Evolutionary conservation across 2,797 vertebrate species (phyloP), one percentile per base, ranked within the genome.

Genomic region (Balearica regulorum): DNA sequence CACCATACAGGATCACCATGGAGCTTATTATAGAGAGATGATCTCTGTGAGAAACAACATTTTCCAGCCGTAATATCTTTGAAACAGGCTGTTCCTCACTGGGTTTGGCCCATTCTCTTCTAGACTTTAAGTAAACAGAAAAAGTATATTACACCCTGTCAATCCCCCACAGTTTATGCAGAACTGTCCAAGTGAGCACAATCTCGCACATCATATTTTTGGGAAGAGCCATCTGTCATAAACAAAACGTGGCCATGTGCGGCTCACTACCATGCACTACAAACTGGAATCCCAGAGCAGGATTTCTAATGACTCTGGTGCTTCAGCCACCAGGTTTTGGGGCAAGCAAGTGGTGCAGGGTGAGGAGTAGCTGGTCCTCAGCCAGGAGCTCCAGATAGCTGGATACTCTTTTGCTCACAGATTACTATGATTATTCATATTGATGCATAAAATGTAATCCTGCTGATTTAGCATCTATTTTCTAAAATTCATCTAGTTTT

Each of bases 111-210:
- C 94, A 96, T 95, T 93, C 91, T 90, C 90, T 96, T 85, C 93
- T 93, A 97, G 96, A 97, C 95, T 93, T 97, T 96, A 94, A 94
- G 95, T 96, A 96, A 96, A 97, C 90, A 96, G 46, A 95, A 96
- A 93, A 96, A 95, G 87, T 95, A 79, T 94, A 95, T 97, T 96
- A 94, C 94, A 97, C 94, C 80, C 95, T 96, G 96, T 96, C 96
- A 96, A 93, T 94, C 90, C 94, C 70, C 87, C 93, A 95, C 96
- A 94, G 95, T 90, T 96, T 97, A 96, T 90, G 66, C 77, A 88
- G 91, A 95, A 95, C 94, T 96, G 89, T 96, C 96, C 96, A 97
- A 96, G 87, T 93, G 94, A 97, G 89, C 83, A 94, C 77, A 94
- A 96, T 93, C 94, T 97, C 33, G 5, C 91, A 94, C 87, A 93